Percentiles rank a stretch among this genome's conserved stretches.
Conservation (phyloP, 2,113 vertebrate species). For the Erinaceus europaeus region DNA sequence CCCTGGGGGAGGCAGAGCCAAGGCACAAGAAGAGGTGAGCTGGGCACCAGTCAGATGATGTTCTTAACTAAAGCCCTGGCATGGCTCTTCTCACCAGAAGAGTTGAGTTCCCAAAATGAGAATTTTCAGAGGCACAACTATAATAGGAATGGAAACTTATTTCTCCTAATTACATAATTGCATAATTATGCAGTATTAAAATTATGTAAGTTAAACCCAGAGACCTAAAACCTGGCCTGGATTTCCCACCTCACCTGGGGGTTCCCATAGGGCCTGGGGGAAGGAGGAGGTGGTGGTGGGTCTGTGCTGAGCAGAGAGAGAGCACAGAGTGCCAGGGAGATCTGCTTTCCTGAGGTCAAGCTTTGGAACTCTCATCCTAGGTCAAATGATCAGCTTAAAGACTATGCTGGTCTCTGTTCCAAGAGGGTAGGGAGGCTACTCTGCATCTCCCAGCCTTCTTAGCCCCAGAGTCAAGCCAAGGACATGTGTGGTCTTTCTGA, state of each 20-base stretch:
- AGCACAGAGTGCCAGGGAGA: background rate
- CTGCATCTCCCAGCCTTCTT: background rate
- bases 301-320: background rate
- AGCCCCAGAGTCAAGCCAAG: background rate
- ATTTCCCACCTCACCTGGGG: constrained; percentile 62
- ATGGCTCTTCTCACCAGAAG: constrained; percentile 39
- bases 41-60: constrained; percentile 38
- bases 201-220: constrained; percentile 69
- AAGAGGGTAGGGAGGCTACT: background rate
- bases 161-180: constrained; percentile 77
- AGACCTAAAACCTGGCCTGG: constrained; percentile 73
- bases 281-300: background rate
- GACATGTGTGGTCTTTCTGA: background rate
- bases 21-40: constrained; percentile 20
- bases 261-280: background rate
- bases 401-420: background rate
- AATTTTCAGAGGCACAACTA: constrained; percentile 67
- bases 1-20: background rate
- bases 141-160: constrained; percentile 76
- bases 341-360: background rate
- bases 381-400: background rate
- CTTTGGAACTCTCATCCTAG: background rate
- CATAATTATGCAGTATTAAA: constrained; percentile 77
- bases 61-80: constrained; percentile 66
- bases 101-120: constrained; percentile 63